phyloP scores from a whole-genome alignment of 1,140 invertebrate species.

The Adoxophyes honmai region DNA sequence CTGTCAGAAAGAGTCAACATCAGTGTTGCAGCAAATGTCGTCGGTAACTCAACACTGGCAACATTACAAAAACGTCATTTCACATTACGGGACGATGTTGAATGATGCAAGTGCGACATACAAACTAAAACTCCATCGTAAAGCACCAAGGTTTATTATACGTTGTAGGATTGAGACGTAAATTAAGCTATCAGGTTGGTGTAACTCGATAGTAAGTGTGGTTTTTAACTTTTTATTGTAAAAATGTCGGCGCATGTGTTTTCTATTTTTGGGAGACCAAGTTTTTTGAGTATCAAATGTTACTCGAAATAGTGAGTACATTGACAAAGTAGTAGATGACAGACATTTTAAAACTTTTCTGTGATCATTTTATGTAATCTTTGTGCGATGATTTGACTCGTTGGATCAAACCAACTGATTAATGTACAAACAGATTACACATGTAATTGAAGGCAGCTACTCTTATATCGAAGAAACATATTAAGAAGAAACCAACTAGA shows the following conservation, averaged over 20 bases:
- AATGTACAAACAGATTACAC: too few species aligned
- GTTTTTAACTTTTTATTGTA: constrained; percentile 37
- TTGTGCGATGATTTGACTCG: too few species aligned
- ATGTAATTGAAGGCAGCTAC: too few species aligned
- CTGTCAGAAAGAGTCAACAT: too few species aligned
- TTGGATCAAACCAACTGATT: too few species aligned
- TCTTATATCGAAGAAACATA: too few species aligned
- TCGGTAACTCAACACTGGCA: constrained; percentile 4
- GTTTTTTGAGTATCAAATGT: background rate
- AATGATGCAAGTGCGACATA: background rate
- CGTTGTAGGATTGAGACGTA: constrained; percentile 12
- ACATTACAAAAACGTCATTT: constrained; percentile 14
- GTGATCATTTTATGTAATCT: too few species aligned
- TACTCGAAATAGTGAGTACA: too few species aligned
- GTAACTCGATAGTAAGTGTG: constrained; percentile 48
- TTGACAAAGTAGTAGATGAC: too few species aligned
- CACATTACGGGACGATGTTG: background rate
- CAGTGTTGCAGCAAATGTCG: background rate
- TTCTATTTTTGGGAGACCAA: background rate
- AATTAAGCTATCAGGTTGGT: constrained; percentile 46
- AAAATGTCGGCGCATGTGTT: constrained; percentile 39
- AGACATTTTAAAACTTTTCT: too few species aligned
- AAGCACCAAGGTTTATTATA: constrained; percentile 20
- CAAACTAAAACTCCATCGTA: background rate
- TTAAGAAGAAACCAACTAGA: too few species aligned